Percentiles rank a stretch among this genome's conserved stretches.
Conservation (phyloP, 1,140 invertebrate species). For the Aricia agestis region DNA sequence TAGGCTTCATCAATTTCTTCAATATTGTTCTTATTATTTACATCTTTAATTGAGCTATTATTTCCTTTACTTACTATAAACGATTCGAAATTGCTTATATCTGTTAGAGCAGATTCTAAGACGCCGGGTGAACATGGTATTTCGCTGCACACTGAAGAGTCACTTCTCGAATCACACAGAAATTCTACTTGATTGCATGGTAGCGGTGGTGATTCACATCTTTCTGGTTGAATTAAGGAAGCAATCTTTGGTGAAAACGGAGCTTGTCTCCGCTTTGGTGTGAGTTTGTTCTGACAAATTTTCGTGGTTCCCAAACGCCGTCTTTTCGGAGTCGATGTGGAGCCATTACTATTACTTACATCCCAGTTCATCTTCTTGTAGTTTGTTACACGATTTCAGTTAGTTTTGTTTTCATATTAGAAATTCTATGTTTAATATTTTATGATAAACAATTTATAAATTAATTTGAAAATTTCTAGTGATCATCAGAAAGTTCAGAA, state of each 20-base stretch:
- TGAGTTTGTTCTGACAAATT: not conserved
- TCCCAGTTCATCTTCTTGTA: slow-evolving; percentile 1
- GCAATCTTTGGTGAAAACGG: slow-evolving; percentile 22
- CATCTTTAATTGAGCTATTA: slow-evolving; percentile 11
- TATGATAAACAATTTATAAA: no score
- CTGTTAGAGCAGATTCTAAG: slow-evolving; percentile 35
- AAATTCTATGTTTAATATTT: no score
- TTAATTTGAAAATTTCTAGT: no score
- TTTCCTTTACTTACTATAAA: slow-evolving; percentile 35
- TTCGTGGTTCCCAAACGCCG: slow-evolving; percentile 42
- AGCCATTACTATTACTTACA: not conserved
- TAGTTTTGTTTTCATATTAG: no score
- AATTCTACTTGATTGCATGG: slow-evolving; percentile 67
- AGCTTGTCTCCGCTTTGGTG: not conserved
- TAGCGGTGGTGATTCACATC: slow-evolving; percentile 56
- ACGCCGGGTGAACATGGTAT: slow-evolving; percentile 49
- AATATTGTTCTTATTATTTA: not conserved
- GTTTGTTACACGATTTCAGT: not conserved
- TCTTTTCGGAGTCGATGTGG: slow-evolving; percentile 51
- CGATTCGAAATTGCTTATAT: slow-evolving; percentile 44
- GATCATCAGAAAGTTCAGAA: no score
- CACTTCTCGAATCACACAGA: slow-evolving; percentile 44
- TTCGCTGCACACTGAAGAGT: slow-evolving; percentile 38
- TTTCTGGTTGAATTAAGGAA: slow-evolving; percentile 18
- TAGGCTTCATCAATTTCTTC: slow-evolving; percentile 35